A percentile compares a stretch with the other conserved stretches of the same genome.
These are phyloP conservation scores for Lepidurus packardi DNA, from an alignment of 1,140 invertebrate genomes.

Conservation along the genomic window DNA sequence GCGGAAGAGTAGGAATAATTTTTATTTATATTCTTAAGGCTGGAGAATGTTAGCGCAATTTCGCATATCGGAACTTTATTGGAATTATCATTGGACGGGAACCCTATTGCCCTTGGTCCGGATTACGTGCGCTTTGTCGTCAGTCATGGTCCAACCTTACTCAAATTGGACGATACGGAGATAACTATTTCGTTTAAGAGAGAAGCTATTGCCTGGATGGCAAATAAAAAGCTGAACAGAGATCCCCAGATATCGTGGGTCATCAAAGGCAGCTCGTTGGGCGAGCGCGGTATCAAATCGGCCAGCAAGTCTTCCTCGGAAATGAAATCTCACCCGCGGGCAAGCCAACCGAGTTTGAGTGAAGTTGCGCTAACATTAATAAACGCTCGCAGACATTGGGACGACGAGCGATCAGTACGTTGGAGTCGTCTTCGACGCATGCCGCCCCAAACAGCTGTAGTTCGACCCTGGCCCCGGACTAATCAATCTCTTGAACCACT, in stretches of 20 bases:
- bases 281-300: neutral
- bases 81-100: slow-evolving; percentile 35
- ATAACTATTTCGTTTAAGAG: neutral
- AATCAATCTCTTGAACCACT: neutral
- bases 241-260: neutral
- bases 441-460: neutral
- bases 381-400: neutral
- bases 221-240: slow-evolving; percentile 1
- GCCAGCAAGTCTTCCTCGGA: neutral
- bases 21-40: neutral
- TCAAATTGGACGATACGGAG: slow-evolving; percentile 27
- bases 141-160: slow-evolving; percentile 22
- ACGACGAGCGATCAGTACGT: neutral
- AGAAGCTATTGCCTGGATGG: slow-evolving; percentile 29
- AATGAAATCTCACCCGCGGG: neutral
- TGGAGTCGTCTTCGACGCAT: slow-evolving; percentile 1
- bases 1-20: neutral
- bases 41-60: slow-evolving; percentile 28
- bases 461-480: neutral
- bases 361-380: slow-evolving; percentile 11
- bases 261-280: slow-evolving; percentile 17
- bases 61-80: slow-evolving; percentile 20
- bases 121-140: slow-evolving; percentile 33
- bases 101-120: slow-evolving; percentile 31
- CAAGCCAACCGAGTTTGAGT: slow-evolving; percentile 10